Conservation (phyloP, 2,113 vertebrate species). For the Raja brachyura region DNA sequence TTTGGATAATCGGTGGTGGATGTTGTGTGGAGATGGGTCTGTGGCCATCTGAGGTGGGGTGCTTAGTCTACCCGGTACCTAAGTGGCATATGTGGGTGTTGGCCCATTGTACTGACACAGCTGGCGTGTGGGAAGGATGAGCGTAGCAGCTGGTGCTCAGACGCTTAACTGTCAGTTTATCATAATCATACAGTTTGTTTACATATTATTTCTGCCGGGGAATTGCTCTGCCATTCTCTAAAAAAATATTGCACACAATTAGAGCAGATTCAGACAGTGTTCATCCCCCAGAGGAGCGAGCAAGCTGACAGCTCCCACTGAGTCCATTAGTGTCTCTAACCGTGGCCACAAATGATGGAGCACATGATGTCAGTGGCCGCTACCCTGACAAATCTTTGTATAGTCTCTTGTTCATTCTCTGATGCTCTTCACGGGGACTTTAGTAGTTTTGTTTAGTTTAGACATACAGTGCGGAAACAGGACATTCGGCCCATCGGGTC, state of each 20-base stretch:
- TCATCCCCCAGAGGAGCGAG: background rate
- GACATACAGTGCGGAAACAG: too few relatives aligned
- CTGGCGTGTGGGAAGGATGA: background rate
- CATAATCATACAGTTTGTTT: conserved; percentile 18
- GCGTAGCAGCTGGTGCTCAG: background rate
- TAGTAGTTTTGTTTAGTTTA: background rate
- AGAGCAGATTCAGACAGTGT: background rate
- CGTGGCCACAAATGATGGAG: background rate
- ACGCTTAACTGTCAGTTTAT: conserved; percentile 21
- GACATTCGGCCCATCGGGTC: too few relatives aligned
- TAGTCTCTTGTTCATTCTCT: background rate
- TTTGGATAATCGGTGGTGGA: conserved; percentile 22
- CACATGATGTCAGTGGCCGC: background rate
- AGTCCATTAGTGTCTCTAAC: background rate
- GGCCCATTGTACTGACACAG: background rate
- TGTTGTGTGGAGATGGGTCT: background rate
- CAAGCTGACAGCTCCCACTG: background rate
- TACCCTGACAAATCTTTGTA: background rate
- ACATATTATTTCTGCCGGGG: conserved; percentile 27
- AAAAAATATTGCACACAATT: background rate
- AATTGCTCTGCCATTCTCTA: background rate
- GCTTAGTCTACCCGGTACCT: background rate
- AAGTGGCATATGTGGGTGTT: background rate
- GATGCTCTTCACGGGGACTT: background rate
- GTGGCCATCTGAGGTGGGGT: background rate